Evolutionary conservation across 2,797 vertebrate species (phyloP), one percentile per base, ranked within the genome.

Genomic region (Otus scops): DNA sequence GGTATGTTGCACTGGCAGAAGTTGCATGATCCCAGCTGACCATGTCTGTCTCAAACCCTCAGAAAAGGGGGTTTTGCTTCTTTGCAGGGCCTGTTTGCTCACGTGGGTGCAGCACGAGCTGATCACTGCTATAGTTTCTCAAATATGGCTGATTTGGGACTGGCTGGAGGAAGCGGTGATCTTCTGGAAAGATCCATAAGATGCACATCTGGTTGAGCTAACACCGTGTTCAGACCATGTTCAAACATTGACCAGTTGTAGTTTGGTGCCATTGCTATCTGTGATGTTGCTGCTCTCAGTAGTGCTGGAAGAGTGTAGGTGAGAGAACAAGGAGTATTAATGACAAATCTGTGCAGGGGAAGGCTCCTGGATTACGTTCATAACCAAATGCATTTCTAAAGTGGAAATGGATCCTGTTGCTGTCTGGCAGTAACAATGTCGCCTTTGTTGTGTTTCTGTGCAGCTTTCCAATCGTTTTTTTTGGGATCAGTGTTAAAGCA

Each of bases 31-130:
- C 36, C 41, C 79, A 68, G 34, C 16, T 60, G 67, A 28, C 54
- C 32, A 4, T 5, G 24, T 53, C 24, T 81, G 36, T 38, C 22
- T 75, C 36, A 43, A 43, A 43, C 41, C 41, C 41, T 16, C 41
- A 43, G 41, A 43, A 43, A 17, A 43, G n/a, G 28, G 39, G 10
- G 7, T 71, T 86, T 80, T 71, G 26, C 26, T 69, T 57, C 57
- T 24, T 88, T 53, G 30, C 18, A 51, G 69, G 67, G 18, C 39
- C 30, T 41, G 14, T 56, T 84, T 36, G 53, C 23, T 81, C 36
- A 6, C 6, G 27, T 0, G 0, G 4, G 45, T 19, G 45, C 39
- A 64, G 26, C 61, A 57, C 0, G 0, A 79, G 47, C 67, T 59
- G 63, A 34, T 53, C 11, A 9, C 18, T 24, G 12, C 24, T 30